phyloP scores from a whole-genome alignment of 2,113 vertebrate species.

The Otolemur garnettii region DNA sequence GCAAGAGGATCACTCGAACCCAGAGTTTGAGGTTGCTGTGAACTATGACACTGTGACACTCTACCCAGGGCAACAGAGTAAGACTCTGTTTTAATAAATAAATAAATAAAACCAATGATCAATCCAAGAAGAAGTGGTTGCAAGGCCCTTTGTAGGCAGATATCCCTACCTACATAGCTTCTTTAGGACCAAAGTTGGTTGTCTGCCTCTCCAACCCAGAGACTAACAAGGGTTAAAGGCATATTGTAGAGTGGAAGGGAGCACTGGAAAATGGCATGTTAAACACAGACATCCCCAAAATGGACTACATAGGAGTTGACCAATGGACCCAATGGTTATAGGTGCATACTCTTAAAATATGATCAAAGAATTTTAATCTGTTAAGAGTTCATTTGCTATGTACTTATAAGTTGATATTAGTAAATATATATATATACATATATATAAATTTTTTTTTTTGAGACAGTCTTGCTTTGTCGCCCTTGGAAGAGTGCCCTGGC shows the following conservation, averaged over 20 bases:
- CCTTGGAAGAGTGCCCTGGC: too few species aligned
- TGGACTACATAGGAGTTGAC: neutral
- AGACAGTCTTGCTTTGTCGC: too few species aligned
- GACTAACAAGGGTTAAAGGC: neutral
- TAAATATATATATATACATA: neutral
- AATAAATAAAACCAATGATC: neutral
- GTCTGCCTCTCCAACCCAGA: neutral
- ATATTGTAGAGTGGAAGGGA: neutral
- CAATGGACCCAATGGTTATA: neutral
- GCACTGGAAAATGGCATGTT: neutral
- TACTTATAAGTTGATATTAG: neutral
- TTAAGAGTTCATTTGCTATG: constrained; percentile 21
- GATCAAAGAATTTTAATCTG: neutral
- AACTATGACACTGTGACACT: too few species aligned
- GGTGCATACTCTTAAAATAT: constrained; percentile 21
- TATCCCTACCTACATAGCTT: neutral
- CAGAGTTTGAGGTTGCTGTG: too few species aligned
- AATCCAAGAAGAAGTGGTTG: neutral
- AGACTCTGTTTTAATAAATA: too few species aligned
- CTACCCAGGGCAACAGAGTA: too few species aligned
- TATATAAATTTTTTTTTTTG: too few species aligned
- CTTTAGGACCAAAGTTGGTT: neutral
- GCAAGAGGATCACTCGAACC: too few species aligned
- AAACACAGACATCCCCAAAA: neutral
- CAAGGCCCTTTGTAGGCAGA: neutral